These are phyloP conservation scores for Bryconaethiops microstoma DNA, from an alignment of 2,797 vertebrate species.

Conservation along the genomic window DNA sequence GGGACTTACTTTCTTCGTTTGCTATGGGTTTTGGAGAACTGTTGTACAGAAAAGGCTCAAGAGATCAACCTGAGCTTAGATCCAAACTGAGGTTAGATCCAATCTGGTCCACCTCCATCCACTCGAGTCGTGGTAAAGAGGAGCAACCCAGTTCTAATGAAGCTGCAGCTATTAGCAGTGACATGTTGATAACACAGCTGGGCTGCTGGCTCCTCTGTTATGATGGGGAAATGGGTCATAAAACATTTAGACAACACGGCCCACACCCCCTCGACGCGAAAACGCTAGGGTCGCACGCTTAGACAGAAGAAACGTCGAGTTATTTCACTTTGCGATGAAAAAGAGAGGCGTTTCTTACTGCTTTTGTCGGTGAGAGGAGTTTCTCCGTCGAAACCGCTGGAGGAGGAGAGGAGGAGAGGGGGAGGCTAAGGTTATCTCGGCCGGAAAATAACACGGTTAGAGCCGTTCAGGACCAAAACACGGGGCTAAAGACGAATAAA, in stretches of 20 bases:
- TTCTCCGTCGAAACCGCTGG: not conserved
- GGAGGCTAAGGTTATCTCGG: not conserved
- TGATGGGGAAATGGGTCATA: conserved; percentile 48
- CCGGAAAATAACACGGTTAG: not conserved
- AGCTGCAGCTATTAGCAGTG: conserved; percentile 2
- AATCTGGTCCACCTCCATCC: not conserved
- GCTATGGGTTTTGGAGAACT: not conserved
- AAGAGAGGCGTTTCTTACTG: not conserved
- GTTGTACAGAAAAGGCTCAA: too few relatives aligned
- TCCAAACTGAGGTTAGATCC: not conserved
- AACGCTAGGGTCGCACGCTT: not conserved
- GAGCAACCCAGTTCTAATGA: not conserved
- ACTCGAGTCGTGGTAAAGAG: not conserved
- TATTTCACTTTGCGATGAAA: not conserved
- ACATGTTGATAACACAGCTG: conserved; percentile 43
- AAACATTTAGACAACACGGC: conserved; percentile 38
- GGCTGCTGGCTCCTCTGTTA: conserved; percentile 28
- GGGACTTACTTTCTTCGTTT: not conserved
- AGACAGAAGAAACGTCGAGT: too few relatives aligned
- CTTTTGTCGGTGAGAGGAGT: not conserved
- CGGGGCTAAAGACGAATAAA: not conserved
- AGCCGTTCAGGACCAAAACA: conserved; percentile 18
- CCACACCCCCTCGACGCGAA: conserved; percentile 19
- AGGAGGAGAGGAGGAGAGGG: not conserved
- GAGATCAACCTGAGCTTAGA: not conserved